Evolutionary conservation across 2,888 invertebrate species (phyloP).

Genomic region (Nasonia oneida): DNA sequence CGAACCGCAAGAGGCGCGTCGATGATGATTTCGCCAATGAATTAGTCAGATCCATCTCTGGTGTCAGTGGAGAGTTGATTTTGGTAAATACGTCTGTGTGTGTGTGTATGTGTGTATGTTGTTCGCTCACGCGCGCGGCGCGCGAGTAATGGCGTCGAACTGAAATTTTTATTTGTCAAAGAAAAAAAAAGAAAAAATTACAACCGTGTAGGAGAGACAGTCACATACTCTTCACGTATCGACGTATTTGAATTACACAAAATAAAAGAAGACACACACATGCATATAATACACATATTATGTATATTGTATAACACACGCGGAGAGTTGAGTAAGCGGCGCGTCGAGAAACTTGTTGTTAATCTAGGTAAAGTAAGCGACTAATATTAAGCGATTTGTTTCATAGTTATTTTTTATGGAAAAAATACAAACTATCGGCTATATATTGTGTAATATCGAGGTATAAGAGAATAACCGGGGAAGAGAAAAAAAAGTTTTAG

Average conservation of each 20-base stretch:
- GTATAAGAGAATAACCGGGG: constrained; percentile 37
- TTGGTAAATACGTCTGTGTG: neutral
- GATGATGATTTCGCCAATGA: constrained; percentile 42
- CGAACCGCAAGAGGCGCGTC: constrained; percentile 22
- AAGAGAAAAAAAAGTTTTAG: constrained; percentile 49
- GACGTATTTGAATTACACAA: constrained; percentile 7
- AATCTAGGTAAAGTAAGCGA: constrained; percentile 66
- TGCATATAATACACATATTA: constrained; percentile 26
- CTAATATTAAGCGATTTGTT: constrained; percentile 66
- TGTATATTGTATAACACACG: constrained; percentile 35
- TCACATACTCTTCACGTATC: neutral
- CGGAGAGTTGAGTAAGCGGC: constrained; percentile 47
- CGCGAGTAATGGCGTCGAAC: neutral
- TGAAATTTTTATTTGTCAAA: constrained; percentile 45
- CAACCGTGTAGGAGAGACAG: neutral
- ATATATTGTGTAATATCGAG: constrained; percentile 52
- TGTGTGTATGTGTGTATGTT: neutral
- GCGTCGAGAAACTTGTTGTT: constrained; percentile 69
- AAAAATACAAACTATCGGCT: constrained; percentile 59
- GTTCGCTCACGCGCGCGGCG: neutral
- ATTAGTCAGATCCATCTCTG: constrained; percentile 59
- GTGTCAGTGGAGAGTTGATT: constrained; percentile 52
- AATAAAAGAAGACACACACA: neutral
- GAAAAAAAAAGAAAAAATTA: neutral
- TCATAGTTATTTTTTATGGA: constrained; percentile 64